These are phyloP conservation scores for Xyrauchen texanus DNA, from an alignment of 2,113 vertebrate genomes.

Conservation along the genomic window DNA sequence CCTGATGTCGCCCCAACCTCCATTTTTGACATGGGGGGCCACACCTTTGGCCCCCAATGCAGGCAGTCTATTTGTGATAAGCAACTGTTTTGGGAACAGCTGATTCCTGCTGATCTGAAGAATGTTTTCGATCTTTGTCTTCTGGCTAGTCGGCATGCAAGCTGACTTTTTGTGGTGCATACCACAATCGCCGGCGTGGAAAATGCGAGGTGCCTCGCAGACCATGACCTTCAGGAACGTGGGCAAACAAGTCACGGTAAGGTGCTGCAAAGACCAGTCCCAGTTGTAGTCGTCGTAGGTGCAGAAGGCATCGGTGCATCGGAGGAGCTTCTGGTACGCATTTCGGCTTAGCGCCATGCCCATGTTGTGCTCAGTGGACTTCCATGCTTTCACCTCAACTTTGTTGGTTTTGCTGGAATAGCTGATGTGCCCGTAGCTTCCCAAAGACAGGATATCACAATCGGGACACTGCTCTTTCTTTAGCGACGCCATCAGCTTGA, in stretches of 20 bases:
- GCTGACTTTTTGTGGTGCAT: slow-evolving; percentile 94
- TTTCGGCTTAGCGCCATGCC: slow-evolving; percentile 90
- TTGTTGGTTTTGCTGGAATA: slow-evolving; percentile 87
- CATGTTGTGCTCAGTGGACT: slow-evolving; percentile 99
- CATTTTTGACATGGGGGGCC: slow-evolving; percentile 95
- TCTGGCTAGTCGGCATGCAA: slow-evolving; percentile 88
- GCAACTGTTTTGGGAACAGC: slow-evolving; percentile 88
- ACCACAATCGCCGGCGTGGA: slow-evolving; percentile 95
- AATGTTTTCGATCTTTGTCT: slow-evolving; percentile 89
- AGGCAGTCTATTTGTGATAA: slow-evolving; percentile 84
- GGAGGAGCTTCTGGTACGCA: slow-evolving; percentile 85
- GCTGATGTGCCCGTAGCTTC: slow-evolving; percentile 82
- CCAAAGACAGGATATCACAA: slow-evolving; percentile 90
- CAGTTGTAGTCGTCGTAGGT: slow-evolving; percentile 99
- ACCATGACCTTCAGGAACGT: slow-evolving; percentile 96
- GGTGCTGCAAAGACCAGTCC: slow-evolving; percentile 97
- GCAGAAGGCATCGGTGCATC: slow-evolving; percentile 96
- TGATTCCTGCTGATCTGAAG: slow-evolving; percentile 85
- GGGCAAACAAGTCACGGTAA: slow-evolving; percentile 92
- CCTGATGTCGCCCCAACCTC: slow-evolving; percentile 98
- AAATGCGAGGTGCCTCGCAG: slow-evolving; percentile 88
- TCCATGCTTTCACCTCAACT: slow-evolving; percentile 94
- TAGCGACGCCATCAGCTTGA: slow-evolving; percentile 82
- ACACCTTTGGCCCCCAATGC: slow-evolving; percentile 80
- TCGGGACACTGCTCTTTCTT: slow-evolving; percentile 83